Evolutionary conservation across 2,888 invertebrate genomes (phyloP), one percentile per base, ranked within the genome.

Genomic region (Morpho achilles): DNA sequence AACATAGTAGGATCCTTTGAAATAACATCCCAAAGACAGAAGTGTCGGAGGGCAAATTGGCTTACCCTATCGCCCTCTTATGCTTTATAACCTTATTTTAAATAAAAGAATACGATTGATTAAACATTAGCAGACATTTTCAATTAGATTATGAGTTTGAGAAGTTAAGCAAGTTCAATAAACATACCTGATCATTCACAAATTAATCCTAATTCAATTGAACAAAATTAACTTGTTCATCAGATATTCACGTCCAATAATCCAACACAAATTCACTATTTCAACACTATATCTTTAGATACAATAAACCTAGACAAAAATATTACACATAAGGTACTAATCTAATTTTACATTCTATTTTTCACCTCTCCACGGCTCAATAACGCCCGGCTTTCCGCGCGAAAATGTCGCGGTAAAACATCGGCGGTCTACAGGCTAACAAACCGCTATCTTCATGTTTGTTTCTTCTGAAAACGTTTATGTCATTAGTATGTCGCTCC

Each of bases 341-440:
- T 73, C 74, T 69, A 67, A 76, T 72, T 73, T 67, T 66, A 78
- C 71, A 72, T 75, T 74, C 71, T 78, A 77, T 75, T 84, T 85
- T 84, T 81, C 72, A 83, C 80, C 73, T 87, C 88, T 89, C 86
- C 85, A 88, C 87, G 86, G 87, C 87, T 89, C 83, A 80, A 87
- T 90, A 88, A 87, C 87, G 89, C 86, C 89, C 88, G 88, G 88
- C 90, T 87, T 90, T 88, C 89, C 91, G 91, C 91, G 91, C 91
- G 91, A 90, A 89, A 91, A 91, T 89, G 87, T 89, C 89, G 91
- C 91, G 90, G 87, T 87, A 86, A 90, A 87, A 85, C 81, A 81
- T 79, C 70, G 75, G 73, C 75, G 65, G 79, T 75, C 76, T 71
- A 73, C 74, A 77, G 76, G 74, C 71, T 71, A 66, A 80, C 72